Base-by-base conservation (phyloP, 2,797 vertebrate species). In the Cuniculus paca region DNA sequence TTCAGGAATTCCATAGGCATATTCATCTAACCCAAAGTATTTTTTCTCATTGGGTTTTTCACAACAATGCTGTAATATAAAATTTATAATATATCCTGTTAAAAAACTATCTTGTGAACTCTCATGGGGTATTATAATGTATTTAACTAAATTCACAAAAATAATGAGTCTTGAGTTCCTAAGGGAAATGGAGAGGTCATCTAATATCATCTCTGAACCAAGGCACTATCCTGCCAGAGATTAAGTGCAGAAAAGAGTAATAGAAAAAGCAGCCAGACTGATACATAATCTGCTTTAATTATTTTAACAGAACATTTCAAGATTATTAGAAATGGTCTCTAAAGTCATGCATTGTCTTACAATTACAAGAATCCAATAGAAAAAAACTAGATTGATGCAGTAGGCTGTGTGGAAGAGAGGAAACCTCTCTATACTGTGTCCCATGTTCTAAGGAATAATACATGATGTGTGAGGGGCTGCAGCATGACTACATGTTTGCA, bases 71-170 rank as follows among this genome's bases (percentile, higher is more conserved):
- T 48, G 56, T 9, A 31, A 7, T 5, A 75, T 26, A 58, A 22
- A 50, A n/a, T n/a, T n/a, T n/a, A n/a, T n/a, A 68, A 28, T 6
- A 2, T 4, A 9, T 9, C 1, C 5, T 5, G 28, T 39, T 80
- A 19, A 70, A 17, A 6, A n/a, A n/a, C n/a, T n/a, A n/a, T 52
- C 6, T n/a, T 52, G 0, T 10, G 0, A 52, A 42, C 4, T 61
- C 19, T 61, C 14, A 50, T 20, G 6, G 16, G 80, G 61, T 8
- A 1, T 60, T 81, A 28, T 1, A 61, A 2, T 42, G 6, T 20
- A 10, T 60, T 79, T 78, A 20, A 31, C 9, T 70, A 39, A 36
- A 70, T 70, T 39, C 65, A 70, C 36, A 20, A 36, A 36, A 36
- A 68, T 70, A 36, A 70, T 34, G 75, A 78, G 8, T 10, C 19